Base-by-base conservation (phyloP, 2,797 vertebrate species). In the Squalus acanthias region DNA sequence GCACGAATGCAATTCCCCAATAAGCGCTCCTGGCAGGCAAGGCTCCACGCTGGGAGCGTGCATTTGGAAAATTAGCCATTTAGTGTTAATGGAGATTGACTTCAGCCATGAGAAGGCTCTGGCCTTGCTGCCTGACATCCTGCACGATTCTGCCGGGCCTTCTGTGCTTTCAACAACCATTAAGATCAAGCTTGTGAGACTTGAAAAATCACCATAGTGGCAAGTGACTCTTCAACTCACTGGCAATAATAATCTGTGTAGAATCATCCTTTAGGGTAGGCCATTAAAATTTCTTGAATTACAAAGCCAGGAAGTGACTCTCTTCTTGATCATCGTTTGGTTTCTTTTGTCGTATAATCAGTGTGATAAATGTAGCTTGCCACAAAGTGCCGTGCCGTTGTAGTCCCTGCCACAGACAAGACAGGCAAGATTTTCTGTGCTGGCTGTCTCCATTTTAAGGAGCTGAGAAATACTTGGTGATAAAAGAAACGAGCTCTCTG, bases 21-120 rank as follows among this genome's bases (percentile, higher is more conserved):
- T 57, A 89, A 89, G 53, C 29, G 29, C 33, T 63, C 26, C 53
- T 91, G 88, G 57, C 88, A 89, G 24, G 87, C 87, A 89, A 89
- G 53, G 53, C 50, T 63, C 60, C 57, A 91, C 13, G 6, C 88
- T 91, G 88, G 88, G 88, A 91, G 88, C 57, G 29, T 33, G 88
- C 88, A 91, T 91, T 91, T 91, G 88, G 88, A 91, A 91, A 91
- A 91, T 91, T 63, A 63, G 88, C 57, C 88, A 91, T 91, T 91
- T 63, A 63, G 88, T 65, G n/a, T 95, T 95, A 69, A 70, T 70
- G 20, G 67, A 95, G 67, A 72, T 69, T 17, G 39, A 70, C 22
- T 67, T 8, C 63, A 50, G 65, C 65, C 65, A 95, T 26, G 22
- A 29, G 65, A 53, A 95, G 39, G 93, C 22, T 95, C 39, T 72